Percentiles rank a stretch among this genome's conserved stretches.
These are phyloP conservation scores for Dendrophyllia cribrosa DNA, from an alignment of 64 coral and sea anemone genomes.

Conservation along the genomic window DNA sequence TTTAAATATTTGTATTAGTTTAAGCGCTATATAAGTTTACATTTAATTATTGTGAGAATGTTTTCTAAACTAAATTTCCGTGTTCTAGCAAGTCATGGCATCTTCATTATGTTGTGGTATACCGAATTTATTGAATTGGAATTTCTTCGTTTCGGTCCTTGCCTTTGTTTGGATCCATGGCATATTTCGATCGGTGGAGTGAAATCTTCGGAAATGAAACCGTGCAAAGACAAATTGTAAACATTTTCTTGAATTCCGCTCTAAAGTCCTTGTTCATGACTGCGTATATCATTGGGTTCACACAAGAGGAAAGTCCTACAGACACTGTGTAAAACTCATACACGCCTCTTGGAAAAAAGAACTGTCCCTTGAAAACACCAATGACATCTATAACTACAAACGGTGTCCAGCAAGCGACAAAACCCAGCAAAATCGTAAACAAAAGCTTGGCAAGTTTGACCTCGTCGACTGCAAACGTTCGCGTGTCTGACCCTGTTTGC, in stretches of 20 bases:
- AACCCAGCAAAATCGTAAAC: slow-evolving; percentile 52
- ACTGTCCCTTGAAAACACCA: slow-evolving; percentile 56
- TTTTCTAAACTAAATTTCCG: too few relatives aligned
- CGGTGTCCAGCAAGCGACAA: slow-evolving; percentile 60
- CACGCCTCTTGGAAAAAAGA: slow-evolving; percentile 13
- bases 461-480: slow-evolving; percentile 27
- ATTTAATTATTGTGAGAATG: too few relatives aligned
- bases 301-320: slow-evolving; percentile 27
- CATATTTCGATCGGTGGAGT: too few relatives aligned
- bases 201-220: neutral
- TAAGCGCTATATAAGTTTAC: too few relatives aligned
- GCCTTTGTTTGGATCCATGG: too few relatives aligned
- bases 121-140: too few relatives aligned
- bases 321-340: slow-evolving; percentile 45
- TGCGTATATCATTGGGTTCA: slow-evolving; percentile 64
- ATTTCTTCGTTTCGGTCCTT: too few relatives aligned
- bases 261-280: slow-evolving; percentile 68
- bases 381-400: slow-evolving; percentile 61
- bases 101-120: too few relatives aligned
- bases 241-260: slow-evolving; percentile 35
- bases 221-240: neutral
- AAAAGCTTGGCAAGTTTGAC: slow-evolving; percentile 60
- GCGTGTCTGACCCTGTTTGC: neutral
- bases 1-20: too few relatives aligned
- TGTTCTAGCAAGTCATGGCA: too few relatives aligned